phyloP scores from a whole-genome alignment of 2,113 vertebrate species.

The Symphodus melops region DNA sequence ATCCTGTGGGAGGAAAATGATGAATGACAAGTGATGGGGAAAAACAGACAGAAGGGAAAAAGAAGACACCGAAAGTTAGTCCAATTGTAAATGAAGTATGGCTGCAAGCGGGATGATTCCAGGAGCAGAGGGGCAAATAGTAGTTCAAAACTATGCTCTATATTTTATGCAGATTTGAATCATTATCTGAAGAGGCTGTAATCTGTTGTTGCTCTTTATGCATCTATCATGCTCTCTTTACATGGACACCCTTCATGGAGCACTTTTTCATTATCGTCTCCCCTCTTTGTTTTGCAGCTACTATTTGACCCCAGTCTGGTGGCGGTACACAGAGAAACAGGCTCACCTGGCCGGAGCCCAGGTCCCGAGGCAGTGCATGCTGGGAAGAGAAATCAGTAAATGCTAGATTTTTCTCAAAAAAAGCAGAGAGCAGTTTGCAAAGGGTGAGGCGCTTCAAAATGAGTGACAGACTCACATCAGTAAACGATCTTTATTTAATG shows the following conservation, averaged over 20 bases:
- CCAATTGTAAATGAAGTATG: slow-evolving; percentile 17
- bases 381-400: slow-evolving; percentile 88
- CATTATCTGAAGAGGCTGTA: not conserved
- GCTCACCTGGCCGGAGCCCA: slow-evolving; percentile 89
- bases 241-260: too few relatives aligned
- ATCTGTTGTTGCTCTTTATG: not conserved
- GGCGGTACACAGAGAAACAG: slow-evolving; percentile 53
- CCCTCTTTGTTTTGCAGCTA: slow-evolving; percentile 4
- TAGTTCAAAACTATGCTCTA: not conserved
- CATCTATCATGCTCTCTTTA: too few relatives aligned
- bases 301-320: slow-evolving; percentile 56
- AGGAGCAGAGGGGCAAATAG: slow-evolving; percentile 53
- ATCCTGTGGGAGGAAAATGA: slow-evolving; percentile 54
- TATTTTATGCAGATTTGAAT: not conserved
- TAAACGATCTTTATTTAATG: too few relatives aligned
- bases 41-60: slow-evolving; percentile 9
- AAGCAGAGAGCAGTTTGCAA: slow-evolving; percentile 44
- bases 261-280: not conserved
- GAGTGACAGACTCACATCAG: too few relatives aligned
- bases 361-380: slow-evolving; percentile 85
- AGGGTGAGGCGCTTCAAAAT: too few relatives aligned
- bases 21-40: slow-evolving; percentile 26
- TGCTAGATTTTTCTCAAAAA: slow-evolving; percentile 59
- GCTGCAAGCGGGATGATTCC: slow-evolving; percentile 24
- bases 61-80: slow-evolving; percentile 27